Base-by-base conservation (phyloP, 2,888 invertebrate genomes). In the Drosophila hamatofila region DNA sequence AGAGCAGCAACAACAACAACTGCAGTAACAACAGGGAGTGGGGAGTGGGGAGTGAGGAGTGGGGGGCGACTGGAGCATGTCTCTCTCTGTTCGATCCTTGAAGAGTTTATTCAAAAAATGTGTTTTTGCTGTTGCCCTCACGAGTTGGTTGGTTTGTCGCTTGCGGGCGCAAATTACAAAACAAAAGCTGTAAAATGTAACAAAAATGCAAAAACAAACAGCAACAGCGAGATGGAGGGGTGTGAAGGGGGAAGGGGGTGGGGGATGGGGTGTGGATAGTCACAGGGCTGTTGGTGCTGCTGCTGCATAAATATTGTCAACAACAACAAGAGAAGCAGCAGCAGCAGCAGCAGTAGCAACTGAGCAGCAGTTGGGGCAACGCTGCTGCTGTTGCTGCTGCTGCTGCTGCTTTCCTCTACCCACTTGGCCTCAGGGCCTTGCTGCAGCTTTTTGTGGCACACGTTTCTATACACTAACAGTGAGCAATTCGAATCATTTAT, bases 301-400 rank as follows among this genome's bases (percentile, higher is more conserved):
- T 86, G 88, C 88, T 85, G 86, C 88, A 88, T 86, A 86, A 88
- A 86, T 83, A 86, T 86, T 86, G 81, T 88, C 84, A 73, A 69
- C 76, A 76, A 66, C 80, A 83, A 71, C 70, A 83, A 72, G 67
- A 75, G n/a, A 60, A 74, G 27, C 49, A 64, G 27, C 56, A 58
- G 52, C 55, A 54, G 55, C 30, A 54, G 37, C 39, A 35, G 35
- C 21, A 16, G 35, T 2, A 16, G 30, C 11, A 51, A 35, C 49
- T 30, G 49, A 25, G 54, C 18, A 35, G 49, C 39, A 2, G 42
- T 14, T 42, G 57, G 9, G 35, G 8, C 33, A 44, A 33, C 54
- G 12, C 7, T 25, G 35, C 11, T 3, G 55, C 30, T 30, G 21
- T 21, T 44, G 4, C 16, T 27, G 30, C 35, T 46, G 56, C 23